Evolutionary conservation across 2,113 vertebrate genomes (phyloP).

Genomic region (Casuarius casuarius): DNA sequence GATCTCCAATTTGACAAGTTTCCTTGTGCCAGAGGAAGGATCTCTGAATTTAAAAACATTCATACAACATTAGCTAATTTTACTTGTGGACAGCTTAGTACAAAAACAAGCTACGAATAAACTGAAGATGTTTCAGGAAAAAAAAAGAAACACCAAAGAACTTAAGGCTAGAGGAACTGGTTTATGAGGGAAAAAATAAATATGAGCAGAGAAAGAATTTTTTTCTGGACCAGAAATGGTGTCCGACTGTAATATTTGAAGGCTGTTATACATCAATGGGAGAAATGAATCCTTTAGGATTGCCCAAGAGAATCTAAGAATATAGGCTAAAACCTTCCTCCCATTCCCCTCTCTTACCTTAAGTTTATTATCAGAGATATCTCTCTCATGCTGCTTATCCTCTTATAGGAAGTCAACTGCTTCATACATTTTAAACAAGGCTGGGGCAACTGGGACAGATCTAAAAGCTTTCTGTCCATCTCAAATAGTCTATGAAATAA

Average conservation of each 20-base stretch:
- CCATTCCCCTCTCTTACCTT: conserved; percentile 30
- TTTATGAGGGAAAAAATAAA: conserved; percentile 34
- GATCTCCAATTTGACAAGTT: neutral
- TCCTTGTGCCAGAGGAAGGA: neutral
- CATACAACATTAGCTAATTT: neutral
- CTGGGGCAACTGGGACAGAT: conserved; percentile 1
- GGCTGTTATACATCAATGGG: conserved; percentile 34
- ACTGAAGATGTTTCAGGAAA: neutral
- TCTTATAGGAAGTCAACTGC: conserved; percentile 27
- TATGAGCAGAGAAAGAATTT: neutral
- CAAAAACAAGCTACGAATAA: conserved; percentile 4
- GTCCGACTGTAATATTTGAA: conserved; percentile 18
- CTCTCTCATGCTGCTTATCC: neutral
- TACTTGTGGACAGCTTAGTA: neutral
- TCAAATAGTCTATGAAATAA: conserved; percentile 5
- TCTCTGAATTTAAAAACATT: neutral
- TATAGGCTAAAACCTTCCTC: conserved; percentile 4
- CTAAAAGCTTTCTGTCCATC: conserved; percentile 26
- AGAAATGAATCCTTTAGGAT: conserved; percentile 46
- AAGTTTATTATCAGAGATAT: conserved; percentile 34
- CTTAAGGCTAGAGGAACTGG: neutral
- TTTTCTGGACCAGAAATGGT: conserved; percentile 20
- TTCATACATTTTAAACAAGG: conserved; percentile 46
- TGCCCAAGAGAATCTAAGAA: conserved; percentile 49
- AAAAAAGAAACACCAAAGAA: neutral